phyloP scores from a whole-genome alignment of 1,140 invertebrate genomes.

The Pseudomyrmex dendroicus region DNA sequence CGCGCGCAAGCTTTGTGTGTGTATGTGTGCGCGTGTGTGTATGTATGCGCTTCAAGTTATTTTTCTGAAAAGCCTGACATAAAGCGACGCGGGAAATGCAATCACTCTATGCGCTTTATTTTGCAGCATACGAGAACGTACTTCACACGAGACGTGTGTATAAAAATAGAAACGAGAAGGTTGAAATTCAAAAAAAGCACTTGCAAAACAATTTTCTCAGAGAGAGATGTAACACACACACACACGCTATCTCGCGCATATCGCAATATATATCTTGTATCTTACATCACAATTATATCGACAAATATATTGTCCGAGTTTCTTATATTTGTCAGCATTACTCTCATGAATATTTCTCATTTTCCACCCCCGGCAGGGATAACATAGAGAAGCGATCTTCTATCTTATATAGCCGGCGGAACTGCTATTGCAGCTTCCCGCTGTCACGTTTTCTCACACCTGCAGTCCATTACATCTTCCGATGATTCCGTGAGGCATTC shows the following conservation, averaged over 20 bases:
- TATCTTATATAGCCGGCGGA: constrained; percentile 37
- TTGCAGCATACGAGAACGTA: not conserved
- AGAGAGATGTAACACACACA: too few species aligned
- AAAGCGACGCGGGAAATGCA: constrained; percentile 38
- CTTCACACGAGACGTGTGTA: not conserved
- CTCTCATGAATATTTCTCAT: constrained; percentile 57
- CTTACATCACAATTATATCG: not conserved
- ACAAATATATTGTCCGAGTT: constrained; percentile 4
- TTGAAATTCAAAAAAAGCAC: not conserved
- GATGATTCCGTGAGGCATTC: constrained; percentile 55
- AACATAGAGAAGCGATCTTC: constrained; percentile 27
- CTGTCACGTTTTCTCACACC: constrained; percentile 58
- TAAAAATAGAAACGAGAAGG: not conserved
- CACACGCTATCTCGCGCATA: too few species aligned
- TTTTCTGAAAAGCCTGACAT: constrained; percentile 13
- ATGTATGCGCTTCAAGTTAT: not conserved
- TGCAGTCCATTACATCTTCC: constrained; percentile 60
- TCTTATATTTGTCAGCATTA: constrained; percentile 8
- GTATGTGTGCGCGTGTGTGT: too few species aligned
- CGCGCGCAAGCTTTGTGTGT: too few species aligned
- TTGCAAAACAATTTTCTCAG: not conserved
- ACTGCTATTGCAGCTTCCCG: constrained; percentile 29
- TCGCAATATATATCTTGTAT: not conserved
- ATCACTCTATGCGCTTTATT: constrained; percentile 23
- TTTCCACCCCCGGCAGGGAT: not conserved